Evolutionary conservation across 2,797 vertebrate genomes (phyloP).

Genomic region (Urocyon cinereoargenteus): DNA sequence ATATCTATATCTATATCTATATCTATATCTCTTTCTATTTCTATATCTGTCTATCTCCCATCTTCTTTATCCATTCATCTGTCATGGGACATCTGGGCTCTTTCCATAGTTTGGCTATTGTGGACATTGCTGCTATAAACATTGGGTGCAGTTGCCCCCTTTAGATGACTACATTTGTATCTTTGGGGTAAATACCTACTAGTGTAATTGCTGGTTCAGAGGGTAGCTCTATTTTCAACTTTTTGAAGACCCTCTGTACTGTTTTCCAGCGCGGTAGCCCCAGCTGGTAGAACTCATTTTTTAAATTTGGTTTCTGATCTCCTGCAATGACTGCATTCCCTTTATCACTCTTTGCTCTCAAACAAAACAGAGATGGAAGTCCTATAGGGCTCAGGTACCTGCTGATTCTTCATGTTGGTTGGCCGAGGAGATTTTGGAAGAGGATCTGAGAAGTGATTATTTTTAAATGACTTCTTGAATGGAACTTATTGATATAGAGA

Average conservation of each 20-base stretch:
- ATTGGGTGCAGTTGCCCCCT: background rate
- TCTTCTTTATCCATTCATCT: background rate
- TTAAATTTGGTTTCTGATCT: slow-evolving; percentile 25
- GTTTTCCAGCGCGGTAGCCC: background rate
- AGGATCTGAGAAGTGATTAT: background rate
- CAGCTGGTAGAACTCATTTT: background rate
- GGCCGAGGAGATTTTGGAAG: slow-evolving; percentile 11
- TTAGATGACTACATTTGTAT: background rate
- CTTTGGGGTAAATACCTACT: background rate
- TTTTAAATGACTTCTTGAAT: background rate
- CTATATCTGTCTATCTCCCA: too few species aligned
- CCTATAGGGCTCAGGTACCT: background rate
- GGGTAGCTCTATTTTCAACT: background rate
- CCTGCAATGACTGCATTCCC: background rate
- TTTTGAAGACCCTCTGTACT: background rate
- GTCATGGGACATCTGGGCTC: background rate
- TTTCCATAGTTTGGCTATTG: background rate
- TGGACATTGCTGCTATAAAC: background rate
- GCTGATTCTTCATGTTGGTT: slow-evolving; percentile 1
- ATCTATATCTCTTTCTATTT: too few species aligned
- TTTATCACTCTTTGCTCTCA: background rate
- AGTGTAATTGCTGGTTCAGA: background rate
- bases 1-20: too few species aligned
- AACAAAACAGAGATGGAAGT: background rate
- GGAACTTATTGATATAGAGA: background rate